Evolutionary conservation across 92 coral and sea anemone genomes (phyloP).

Genomic region (Virgularia gustaviana): DNA sequence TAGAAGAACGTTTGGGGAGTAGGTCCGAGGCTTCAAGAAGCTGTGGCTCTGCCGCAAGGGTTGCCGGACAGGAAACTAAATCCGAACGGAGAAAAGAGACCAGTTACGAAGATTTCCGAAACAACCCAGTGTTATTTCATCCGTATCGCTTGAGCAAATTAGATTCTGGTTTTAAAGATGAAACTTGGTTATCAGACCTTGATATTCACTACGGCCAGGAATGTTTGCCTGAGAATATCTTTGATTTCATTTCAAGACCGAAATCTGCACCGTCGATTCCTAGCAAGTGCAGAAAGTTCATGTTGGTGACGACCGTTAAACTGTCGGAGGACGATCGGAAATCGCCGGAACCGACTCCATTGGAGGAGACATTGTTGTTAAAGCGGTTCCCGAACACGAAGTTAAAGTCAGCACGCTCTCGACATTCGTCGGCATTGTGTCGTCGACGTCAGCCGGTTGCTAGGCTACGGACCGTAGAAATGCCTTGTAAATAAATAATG

Average conservation of each 20-base stretch:
- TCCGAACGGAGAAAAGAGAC: not conserved
- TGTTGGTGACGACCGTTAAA: slow-evolving; percentile 20
- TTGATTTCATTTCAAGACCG: slow-evolving; percentile 60
- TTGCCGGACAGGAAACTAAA: not conserved
- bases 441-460: not conserved
- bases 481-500: not conserved
- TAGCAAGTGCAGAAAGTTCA: slow-evolving; percentile 76
- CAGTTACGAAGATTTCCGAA: slow-evolving; percentile 20
- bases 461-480: not conserved
- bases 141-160: slow-evolving; percentile 27
- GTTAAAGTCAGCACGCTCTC: not conserved
- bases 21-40: no score
- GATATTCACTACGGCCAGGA: not conserved
- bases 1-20: not conserved
- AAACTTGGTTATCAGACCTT: not conserved
- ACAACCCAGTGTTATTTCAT: slow-evolving; percentile 18
- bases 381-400: slow-evolving; percentile 19
- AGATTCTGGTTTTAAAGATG: not conserved
- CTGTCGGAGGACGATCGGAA: not conserved
- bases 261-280: slow-evolving; percentile 84
- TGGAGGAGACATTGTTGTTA: slow-evolving; percentile 21
- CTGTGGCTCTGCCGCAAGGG: not conserved
- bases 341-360: slow-evolving; percentile 13
- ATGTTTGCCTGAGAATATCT: not conserved
- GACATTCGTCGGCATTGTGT: not conserved